These are phyloP conservation scores for Deroplatys truncata DNA, from an alignment of 2,888 invertebrate species.

Conservation along the genomic window DNA sequence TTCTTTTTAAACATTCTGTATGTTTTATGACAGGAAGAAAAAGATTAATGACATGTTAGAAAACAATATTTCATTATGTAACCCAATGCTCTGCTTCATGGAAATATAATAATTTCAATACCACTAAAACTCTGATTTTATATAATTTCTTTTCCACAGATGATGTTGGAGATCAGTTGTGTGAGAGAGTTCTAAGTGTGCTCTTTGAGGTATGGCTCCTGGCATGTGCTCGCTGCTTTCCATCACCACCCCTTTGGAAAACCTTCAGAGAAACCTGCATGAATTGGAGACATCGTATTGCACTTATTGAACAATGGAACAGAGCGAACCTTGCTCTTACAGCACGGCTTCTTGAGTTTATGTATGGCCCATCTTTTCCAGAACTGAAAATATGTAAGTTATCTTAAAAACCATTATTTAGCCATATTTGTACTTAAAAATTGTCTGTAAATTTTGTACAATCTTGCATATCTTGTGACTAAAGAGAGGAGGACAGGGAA, in stretches of 20 bases:
- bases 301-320: constrained; percentile 93
- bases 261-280: constrained; percentile 88
- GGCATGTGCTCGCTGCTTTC: constrained; percentile 78
- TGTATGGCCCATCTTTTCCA: constrained; percentile 84
- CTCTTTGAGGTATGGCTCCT: constrained; percentile 85
- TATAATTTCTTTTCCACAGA: constrained; percentile 48
- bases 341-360: constrained; percentile 74
- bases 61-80: no score
- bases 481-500: not conserved
- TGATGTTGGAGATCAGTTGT: constrained; percentile 91
- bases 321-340: constrained; percentile 87
- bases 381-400: constrained; percentile 70
- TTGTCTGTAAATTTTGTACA: not conserved
- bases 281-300: constrained; percentile 91
- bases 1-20: no score
- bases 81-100: no score
- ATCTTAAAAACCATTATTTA: constrained; percentile 20
- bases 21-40: no score
- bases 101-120: not conserved
- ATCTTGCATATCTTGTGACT: not conserved
- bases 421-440: not conserved
- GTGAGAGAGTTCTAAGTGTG: constrained; percentile 89
- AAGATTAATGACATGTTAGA: no score
- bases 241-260: constrained; percentile 93
- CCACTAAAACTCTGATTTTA: not conserved